A percentile compares a stretch with the other conserved stretches of the same genome.
Evolutionary conservation across 2,113 vertebrate species (phyloP).

Genomic region (Gymnorhina tibicen): DNA sequence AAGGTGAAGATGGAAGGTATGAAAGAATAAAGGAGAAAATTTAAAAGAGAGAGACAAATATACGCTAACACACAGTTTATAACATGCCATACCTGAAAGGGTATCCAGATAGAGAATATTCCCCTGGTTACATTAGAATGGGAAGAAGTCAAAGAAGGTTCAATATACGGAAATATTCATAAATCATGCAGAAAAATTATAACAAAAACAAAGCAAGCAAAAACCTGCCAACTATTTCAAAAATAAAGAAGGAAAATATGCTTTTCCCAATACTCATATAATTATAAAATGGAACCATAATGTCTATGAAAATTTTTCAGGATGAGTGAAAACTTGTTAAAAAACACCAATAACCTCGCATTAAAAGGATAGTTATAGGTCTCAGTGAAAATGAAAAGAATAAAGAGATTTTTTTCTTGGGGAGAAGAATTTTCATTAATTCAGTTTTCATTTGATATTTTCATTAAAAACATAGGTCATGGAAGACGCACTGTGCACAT

Average conservation of each 20-base stretch:
- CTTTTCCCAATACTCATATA: neutral
- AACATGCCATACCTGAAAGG: neutral
- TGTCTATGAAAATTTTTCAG: neutral
- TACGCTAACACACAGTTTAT: neutral
- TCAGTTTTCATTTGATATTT: neutral
- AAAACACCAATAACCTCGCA: neutral
- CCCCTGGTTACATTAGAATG: neutral
- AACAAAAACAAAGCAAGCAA: neutral
- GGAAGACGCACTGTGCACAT: neutral
- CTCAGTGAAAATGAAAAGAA: neutral
- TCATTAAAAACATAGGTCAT: neutral
- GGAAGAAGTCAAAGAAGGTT: neutral
- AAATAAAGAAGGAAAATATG: neutral
- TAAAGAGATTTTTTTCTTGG: neutral
- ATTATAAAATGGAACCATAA: neutral
- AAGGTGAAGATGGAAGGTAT: neutral
- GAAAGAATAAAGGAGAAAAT: neutral
- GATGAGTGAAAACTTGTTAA: neutral
- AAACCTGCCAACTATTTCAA: neutral
- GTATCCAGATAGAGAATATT: neutral
- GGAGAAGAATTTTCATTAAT: neutral
- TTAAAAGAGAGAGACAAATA: neutral
- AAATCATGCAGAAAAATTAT: neutral
- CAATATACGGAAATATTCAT: neutral
- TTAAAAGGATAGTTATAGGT: neutral